phyloP scores from a whole-genome alignment of 1,140 invertebrate species.

The Achatina immaculata region DNA sequence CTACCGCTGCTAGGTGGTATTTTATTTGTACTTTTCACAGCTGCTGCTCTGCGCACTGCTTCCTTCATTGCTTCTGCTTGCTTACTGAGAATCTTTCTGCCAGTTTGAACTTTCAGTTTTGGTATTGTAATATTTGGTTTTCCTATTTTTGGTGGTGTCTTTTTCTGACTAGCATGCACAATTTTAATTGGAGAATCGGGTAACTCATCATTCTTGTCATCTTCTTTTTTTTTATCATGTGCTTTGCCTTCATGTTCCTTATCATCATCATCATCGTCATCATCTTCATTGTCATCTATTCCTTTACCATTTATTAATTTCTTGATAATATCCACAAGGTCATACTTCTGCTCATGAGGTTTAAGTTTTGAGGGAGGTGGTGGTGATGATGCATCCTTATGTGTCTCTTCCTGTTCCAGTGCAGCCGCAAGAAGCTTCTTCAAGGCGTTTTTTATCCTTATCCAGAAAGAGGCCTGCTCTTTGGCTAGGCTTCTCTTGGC shows the following conservation, averaged over 20 bases:
- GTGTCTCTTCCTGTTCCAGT: conserved; percentile 33
- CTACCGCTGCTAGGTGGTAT: not conserved
- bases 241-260: conserved; percentile 38
- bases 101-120: not conserved
- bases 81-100: conserved; percentile 18
- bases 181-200: conserved; percentile 1
- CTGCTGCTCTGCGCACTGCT: conserved; percentile 13
- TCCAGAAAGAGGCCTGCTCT: conserved; percentile 35
- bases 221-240: conserved; percentile 35
- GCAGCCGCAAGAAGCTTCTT: conserved; percentile 42
- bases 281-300: conserved; percentile 28
- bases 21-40: conserved; percentile 8
- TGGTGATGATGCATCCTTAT: conserved; percentile 10
- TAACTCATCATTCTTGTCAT: conserved; percentile 35
- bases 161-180: conserved; percentile 11
- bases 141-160: not conserved
- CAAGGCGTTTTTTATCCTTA: conserved; percentile 33
- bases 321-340: conserved; percentile 43
- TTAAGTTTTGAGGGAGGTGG: conserved; percentile 34
- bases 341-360: conserved; percentile 46
- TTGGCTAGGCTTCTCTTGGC: conserved; percentile 42
- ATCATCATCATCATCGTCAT: conserved; percentile 42
- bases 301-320: conserved; percentile 34
- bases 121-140: not conserved
- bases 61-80: conserved; percentile 23